phyloP scores from a whole-genome alignment of 2,797 vertebrate genomes.

The Acanthornis magna region DNA sequence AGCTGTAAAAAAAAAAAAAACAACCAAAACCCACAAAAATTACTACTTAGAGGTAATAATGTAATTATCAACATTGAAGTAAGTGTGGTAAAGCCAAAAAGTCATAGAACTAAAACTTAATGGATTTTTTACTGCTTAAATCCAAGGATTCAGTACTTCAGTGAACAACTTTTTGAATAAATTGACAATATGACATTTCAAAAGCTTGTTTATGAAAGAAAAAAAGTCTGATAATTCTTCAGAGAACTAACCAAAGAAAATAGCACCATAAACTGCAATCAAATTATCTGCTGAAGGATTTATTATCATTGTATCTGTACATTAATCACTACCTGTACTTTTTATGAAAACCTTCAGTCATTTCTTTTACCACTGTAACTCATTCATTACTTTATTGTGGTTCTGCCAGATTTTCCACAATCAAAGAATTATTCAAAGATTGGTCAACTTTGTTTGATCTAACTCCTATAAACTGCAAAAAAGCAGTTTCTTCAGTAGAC shows the following conservation, averaged over 20 bases:
- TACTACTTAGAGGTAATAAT: not conserved
- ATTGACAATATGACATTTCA: slow-evolving; percentile 23
- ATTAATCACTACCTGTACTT: slow-evolving; percentile 24
- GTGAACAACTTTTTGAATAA: not conserved
- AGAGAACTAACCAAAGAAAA: slow-evolving; percentile 45
- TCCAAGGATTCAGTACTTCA: not conserved
- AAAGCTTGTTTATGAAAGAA: slow-evolving; percentile 41
- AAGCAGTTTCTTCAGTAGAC: not conserved
- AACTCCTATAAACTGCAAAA: not conserved
- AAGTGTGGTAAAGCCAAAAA: not conserved
- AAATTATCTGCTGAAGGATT: not conserved
- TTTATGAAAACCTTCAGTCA: slow-evolving; percentile 16
- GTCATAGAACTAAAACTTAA: not conserved
- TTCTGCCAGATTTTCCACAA: slow-evolving; percentile 12
- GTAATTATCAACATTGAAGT: not conserved
- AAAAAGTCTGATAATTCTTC: not conserved
- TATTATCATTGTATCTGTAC: slow-evolving; percentile 13
- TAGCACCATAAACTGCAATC: not conserved
- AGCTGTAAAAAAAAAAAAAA: not conserved
- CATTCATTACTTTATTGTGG: not conserved
- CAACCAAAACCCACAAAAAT: not conserved
- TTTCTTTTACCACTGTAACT: slow-evolving; percentile 33
- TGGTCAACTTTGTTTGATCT: not conserved
- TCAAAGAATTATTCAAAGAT: slow-evolving; percentile 32
- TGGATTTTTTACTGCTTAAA: not conserved